phyloP scores from a whole-genome alignment of 2,888 invertebrate species.

The Acanthosepion pharaonis region DNA sequence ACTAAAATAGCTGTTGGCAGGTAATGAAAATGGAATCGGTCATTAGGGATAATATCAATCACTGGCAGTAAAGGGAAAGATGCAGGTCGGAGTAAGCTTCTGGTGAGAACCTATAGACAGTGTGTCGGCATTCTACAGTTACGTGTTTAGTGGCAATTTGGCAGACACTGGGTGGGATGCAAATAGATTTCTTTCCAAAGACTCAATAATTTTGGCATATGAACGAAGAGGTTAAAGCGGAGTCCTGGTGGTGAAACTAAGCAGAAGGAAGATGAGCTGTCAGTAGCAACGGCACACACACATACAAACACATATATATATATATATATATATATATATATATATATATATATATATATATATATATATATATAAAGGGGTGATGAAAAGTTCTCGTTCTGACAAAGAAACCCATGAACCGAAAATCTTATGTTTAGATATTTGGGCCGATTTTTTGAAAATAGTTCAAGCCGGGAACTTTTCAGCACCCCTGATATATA shows the following conservation, averaged over 20 bases:
- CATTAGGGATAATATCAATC: slow-evolving; percentile 17
- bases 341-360: background rate
- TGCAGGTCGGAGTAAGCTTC: background rate
- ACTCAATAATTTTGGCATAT: background rate
- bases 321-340: background rate
- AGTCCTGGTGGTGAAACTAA: background rate
- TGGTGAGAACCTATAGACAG: background rate
- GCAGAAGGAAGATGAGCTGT: background rate
- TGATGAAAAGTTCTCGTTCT: background rate
- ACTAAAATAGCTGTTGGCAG: background rate
- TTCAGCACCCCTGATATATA: too few species aligned
- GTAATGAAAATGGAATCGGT: background rate
- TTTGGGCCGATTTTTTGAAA: too few species aligned
- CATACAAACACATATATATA: background rate
- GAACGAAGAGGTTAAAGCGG: background rate
- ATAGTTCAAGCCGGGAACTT: too few species aligned
- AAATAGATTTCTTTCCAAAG: background rate
- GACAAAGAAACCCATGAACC: too few species aligned
- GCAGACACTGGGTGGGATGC: background rate
- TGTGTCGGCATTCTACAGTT: background rate
- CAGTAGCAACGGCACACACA: background rate
- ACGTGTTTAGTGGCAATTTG: background rate
- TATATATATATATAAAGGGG: background rate
- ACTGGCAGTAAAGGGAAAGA: background rate
- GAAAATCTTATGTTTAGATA: too few species aligned